Conservation (phyloP, 2,113 vertebrate species). For the Morphnarchus princeps region DNA sequence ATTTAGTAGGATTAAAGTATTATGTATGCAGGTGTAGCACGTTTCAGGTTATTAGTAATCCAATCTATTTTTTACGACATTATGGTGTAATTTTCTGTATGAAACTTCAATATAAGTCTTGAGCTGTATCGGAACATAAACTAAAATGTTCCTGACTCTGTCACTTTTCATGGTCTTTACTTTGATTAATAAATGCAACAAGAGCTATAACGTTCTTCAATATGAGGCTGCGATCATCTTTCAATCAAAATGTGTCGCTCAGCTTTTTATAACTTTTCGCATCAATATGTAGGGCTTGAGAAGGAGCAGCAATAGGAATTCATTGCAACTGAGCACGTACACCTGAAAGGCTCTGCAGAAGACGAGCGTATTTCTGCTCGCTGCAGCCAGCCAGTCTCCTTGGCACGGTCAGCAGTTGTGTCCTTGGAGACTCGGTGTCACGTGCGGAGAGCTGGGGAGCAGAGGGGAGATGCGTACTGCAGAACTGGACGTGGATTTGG, state of each 20-base stretch:
- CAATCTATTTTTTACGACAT: conserved; percentile 71
- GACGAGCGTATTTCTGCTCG: neutral
- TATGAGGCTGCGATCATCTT: conserved; percentile 39
- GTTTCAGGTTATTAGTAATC: conserved; percentile 70
- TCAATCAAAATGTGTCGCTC: conserved; percentile 45
- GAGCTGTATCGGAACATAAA: conserved; percentile 65
- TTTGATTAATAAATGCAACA: conserved; percentile 70
- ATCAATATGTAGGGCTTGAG: neutral
- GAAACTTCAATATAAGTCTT: conserved; percentile 63
- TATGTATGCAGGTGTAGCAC: conserved; percentile 66
- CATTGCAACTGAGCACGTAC: neutral
- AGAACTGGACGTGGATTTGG: neutral
- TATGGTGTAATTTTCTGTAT: conserved; percentile 65
- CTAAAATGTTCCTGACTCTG: conserved; percentile 67
- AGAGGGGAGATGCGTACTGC: fast-evolving
- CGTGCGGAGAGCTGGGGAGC: neutral
- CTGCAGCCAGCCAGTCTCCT: neutral
- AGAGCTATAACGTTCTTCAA: conserved; percentile 45
- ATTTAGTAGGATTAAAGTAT: conserved; percentile 63
- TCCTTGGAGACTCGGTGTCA: neutral
- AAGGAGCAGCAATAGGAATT: neutral
- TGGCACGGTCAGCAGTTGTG: neutral
- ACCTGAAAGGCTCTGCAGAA: neutral
- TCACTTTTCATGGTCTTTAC: conserved; percentile 68
- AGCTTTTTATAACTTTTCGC: conserved; percentile 13